These are phyloP conservation scores for Ifrita kowaldi DNA, from an alignment of 2,113 vertebrate genomes.

Conservation along the genomic window DNA sequence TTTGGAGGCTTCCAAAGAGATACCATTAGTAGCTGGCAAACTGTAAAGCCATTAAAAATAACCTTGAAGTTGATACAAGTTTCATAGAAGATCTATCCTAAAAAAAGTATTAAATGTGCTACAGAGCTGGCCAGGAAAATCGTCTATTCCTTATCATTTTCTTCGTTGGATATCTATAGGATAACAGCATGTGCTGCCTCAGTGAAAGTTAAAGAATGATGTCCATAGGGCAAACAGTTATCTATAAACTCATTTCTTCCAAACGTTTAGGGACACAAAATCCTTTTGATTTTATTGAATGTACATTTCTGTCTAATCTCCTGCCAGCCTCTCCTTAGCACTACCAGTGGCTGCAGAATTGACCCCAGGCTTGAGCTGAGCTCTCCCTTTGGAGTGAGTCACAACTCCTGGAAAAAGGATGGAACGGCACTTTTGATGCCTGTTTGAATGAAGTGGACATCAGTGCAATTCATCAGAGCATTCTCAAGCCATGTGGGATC, in stretches of 20 bases:
- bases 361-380: conserved; percentile 62
- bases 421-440: neutral
- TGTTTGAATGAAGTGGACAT: conserved; percentile 53
- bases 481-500: conserved; percentile 22
- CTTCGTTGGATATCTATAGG: neutral
- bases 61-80: conserved; percentile 12
- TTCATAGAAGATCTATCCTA: neutral
- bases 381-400: conserved; percentile 56
- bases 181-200: neutral
- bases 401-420: conserved; percentile 51
- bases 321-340: conserved; percentile 49
- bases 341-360: conserved; percentile 60
- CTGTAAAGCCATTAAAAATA: conserved; percentile 49
- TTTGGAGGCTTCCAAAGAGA: conserved; percentile 53
- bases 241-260: conserved; percentile 64
- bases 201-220: conserved; percentile 42
- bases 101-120: neutral
- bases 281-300: conserved; percentile 64
- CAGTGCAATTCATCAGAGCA: conserved; percentile 37
- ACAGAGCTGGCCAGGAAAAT: neutral
- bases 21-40: conserved; percentile 63
- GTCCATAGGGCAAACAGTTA: conserved; percentile 49
- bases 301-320: conserved; percentile 55
- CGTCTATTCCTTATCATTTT: neutral
- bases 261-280: conserved; percentile 60